A percentile compares a stretch with the other conserved stretches of the same genome.
Conservation (phyloP, 2,113 vertebrate genomes). For the Marcusenius ussheri region DNA sequence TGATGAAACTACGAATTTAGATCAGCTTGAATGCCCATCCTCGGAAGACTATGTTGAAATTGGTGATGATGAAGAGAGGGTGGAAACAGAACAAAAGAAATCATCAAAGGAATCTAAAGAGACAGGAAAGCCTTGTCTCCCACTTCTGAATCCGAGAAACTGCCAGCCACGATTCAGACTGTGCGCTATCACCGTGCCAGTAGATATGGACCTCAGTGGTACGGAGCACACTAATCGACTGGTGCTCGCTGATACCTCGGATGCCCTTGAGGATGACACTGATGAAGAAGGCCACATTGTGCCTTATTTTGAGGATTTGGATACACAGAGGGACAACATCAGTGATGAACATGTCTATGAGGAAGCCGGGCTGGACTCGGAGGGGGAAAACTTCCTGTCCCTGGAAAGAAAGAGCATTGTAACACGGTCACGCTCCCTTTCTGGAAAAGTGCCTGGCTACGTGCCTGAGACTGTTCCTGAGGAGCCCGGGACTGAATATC, state of each 20-base stretch:
- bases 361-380: constrained; percentile 59
- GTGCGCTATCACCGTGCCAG: constrained; percentile 66
- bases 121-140: constrained; percentile 50
- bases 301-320: constrained; percentile 64
- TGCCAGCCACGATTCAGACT: constrained; percentile 65
- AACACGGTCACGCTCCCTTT: constrained; percentile 80
- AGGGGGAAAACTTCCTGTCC: constrained; percentile 68
- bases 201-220: constrained; percentile 54
- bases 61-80: constrained; percentile 62
- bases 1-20: constrained; percentile 48
- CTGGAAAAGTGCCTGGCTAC: constrained; percentile 79
- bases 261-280: constrained; percentile 69
- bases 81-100: constrained; percentile 49
- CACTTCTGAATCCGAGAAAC: constrained; percentile 43
- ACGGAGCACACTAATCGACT: constrained; percentile 65
- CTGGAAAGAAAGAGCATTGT: constrained; percentile 70
- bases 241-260: constrained; percentile 65
- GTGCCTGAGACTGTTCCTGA: constrained; percentile 95
- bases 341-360: constrained; percentile 69
- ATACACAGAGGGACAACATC: constrained; percentile 47
- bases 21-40: constrained; percentile 52
- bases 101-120: constrained; percentile 49
- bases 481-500: constrained; percentile 73
- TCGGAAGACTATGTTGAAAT: constrained; percentile 70
- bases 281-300: constrained; percentile 70